Conservation (phyloP, 2,113 vertebrate species). For the Zosterops japonicus region DNA sequence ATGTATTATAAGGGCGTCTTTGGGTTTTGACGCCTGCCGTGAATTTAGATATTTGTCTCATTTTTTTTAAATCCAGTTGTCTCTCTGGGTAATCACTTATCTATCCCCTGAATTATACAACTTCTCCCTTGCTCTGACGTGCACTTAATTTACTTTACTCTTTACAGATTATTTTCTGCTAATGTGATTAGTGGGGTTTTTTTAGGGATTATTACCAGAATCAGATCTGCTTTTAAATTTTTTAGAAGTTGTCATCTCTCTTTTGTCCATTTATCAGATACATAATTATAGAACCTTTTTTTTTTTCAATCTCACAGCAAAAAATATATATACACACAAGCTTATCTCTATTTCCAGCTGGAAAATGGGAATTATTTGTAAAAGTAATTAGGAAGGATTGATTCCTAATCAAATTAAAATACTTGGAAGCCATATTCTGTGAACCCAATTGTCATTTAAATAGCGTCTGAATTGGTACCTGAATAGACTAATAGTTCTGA, state of each 20-base stretch:
- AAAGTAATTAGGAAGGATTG: conserved; percentile 60
- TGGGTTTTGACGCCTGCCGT: neutral
- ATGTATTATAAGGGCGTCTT: neutral
- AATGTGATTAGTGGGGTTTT: conserved; percentile 9
- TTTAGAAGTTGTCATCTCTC: conserved; percentile 33
- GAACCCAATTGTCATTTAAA: conserved; percentile 60
- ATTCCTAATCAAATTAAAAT: conserved; percentile 60
- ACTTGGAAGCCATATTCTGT: conserved; percentile 23
- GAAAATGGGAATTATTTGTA: conserved; percentile 62
- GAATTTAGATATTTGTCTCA: neutral
- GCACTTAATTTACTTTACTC: neutral
- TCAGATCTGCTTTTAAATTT: conserved; percentile 43
- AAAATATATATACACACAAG: conserved; percentile 5
- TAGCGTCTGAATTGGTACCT: neutral
- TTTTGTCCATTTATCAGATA: conserved; percentile 53
- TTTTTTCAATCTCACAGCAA: neutral
- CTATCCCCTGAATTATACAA: neutral
- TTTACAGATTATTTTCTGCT: neutral
- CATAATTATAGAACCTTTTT: neutral
- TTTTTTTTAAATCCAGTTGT: neutral
- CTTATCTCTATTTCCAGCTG: conserved; percentile 63
- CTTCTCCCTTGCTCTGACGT: neutral
- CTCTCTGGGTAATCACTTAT: neutral
- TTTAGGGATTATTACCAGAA: conserved; percentile 25
- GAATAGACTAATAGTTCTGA: conserved; percentile 27